A percentile compares a stretch with the other conserved stretches of the same genome.
Conservation (phyloP, 1,140 invertebrate species). For the Drosophila parvula region DNA sequence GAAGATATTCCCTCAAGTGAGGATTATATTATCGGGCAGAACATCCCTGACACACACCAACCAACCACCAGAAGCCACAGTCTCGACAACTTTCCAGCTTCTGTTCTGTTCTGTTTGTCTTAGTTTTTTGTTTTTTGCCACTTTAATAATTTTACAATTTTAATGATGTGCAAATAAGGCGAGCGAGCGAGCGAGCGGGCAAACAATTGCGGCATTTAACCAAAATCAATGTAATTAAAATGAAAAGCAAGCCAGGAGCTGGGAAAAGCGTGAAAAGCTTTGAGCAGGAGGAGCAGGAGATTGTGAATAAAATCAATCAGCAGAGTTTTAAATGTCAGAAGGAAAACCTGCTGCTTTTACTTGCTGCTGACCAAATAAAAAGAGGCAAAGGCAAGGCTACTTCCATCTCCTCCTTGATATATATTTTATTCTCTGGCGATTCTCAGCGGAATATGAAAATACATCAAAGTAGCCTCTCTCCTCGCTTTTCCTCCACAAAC, state of each 20-base stretch:
- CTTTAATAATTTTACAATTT: constrained; percentile 82
- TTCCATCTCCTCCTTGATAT: background rate
- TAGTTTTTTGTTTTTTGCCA: constrained; percentile 71
- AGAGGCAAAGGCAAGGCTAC: background rate
- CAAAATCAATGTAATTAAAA: constrained; percentile 83
- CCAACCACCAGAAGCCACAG: background rate
- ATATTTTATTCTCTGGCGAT: constrained; percentile 24
- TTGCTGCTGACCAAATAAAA: constrained; percentile 57
- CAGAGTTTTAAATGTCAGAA: constrained; percentile 64
- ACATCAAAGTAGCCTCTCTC: constrained; percentile 72
- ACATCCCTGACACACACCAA: background rate
- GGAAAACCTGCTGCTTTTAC: constrained; percentile 1
- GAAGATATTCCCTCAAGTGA: constrained; percentile 12
- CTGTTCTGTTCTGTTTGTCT: constrained; percentile 58
- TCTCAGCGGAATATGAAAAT: constrained; percentile 77
- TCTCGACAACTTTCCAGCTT: background rate
- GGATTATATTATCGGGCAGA: constrained; percentile 11
- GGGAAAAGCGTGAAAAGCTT: background rate
- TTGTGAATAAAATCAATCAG: constrained; percentile 68
- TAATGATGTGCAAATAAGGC: constrained; percentile 80
- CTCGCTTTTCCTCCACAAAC: no score
- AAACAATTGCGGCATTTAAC: constrained; percentile 65
- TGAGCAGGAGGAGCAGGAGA: background rate
- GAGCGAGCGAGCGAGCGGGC: constrained; percentile 11
- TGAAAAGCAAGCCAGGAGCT: constrained; percentile 31